A percentile compares a stretch with the other conserved stretches of the same genome.
phyloP scores from a whole-genome alignment of 2,888 invertebrate species.

The Brachyptera risi region DNA sequence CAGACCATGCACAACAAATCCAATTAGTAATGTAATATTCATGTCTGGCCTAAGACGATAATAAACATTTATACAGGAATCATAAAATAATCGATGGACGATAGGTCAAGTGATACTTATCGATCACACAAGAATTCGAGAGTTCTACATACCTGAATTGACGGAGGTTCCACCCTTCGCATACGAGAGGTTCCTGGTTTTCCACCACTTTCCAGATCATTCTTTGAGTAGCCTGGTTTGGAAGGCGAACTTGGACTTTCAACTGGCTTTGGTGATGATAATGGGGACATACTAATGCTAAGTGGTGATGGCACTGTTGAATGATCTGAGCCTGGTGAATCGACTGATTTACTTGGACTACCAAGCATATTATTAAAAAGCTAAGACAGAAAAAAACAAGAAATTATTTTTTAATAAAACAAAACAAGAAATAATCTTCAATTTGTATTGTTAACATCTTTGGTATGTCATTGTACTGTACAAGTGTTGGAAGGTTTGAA shows the following conservation, averaged over 20 bases:
- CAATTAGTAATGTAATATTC: too few species aligned
- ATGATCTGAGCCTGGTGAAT: conserved; percentile 40
- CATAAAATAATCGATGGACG: too few species aligned
- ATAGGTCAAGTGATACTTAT: too few species aligned
- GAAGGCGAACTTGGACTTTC: conserved; percentile 37
- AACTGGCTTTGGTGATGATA: conserved; percentile 26
- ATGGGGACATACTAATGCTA: conserved; percentile 27
- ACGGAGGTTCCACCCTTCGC: not conserved
- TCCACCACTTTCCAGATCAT: not conserved
- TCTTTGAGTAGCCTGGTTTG: conserved; percentile 29
- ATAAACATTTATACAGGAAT: too few species aligned
- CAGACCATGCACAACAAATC: too few species aligned
- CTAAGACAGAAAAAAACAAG: not conserved
- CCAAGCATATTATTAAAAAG: not conserved
- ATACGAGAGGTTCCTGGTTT: not conserved
- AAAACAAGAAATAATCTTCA: too few species aligned
- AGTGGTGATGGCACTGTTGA: conserved; percentile 28
- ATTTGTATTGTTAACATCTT: too few species aligned
- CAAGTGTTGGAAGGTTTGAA: too few species aligned
- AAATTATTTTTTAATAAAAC: too few species aligned
- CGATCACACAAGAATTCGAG: too few species aligned
- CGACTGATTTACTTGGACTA: conserved; percentile 35
- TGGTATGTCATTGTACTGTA: too few species aligned
- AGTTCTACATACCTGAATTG: conserved; percentile 11
- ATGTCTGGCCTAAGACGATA: too few species aligned